Evolutionary conservation across 2,113 vertebrate genomes (phyloP), one percentile per base, ranked within the genome.

Genomic region (Phalacrocorax aristotelis): DNA sequence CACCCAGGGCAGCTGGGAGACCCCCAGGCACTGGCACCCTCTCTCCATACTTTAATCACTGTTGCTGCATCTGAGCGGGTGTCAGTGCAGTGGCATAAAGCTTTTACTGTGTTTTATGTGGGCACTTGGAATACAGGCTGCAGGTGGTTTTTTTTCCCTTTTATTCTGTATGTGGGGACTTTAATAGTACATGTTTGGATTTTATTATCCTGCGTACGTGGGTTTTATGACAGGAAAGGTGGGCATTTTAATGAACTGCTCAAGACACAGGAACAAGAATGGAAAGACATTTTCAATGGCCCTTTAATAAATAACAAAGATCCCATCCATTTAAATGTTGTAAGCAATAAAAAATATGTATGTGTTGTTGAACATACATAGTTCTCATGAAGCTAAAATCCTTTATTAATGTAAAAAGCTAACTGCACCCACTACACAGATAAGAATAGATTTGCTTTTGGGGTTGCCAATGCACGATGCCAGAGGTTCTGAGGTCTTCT

Each of bases 21-120:
- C 7, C 29, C 64, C 14, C 62, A 16, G 10, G 81, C 40, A 3
- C 32, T 19, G 72, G 14, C 61, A 26, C 16, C 57, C 42, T 20
- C 49, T 21, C 27, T 12, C 34, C 4, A 0, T 0, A 0, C 49
- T 23, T 12, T 6, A 0, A 4, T 15, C 51, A 1, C 49, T 0
- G 1, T 14, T 38, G 38, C 26, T 8, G 30, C 22, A 6, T 18
- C 66, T 4, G 60, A 36, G 74, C 8, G 1, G 44, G 32, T 21
- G 54, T 21, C 25, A 10, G 51, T 1, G 29, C 27, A 12, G 66
- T 11, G 5, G 72, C 58, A 32, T 16, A 15, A 32, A 32, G 40
- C n/a, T 32, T 9, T 51, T 30, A 11, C 87, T 10, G 13, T 7
- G 70, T 20, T 88, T 85, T 36, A 5, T 30, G 61, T 51, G 93